phyloP scores from a whole-genome alignment of 1,140 invertebrate genomes.

The Drosophila lowei region DNA sequence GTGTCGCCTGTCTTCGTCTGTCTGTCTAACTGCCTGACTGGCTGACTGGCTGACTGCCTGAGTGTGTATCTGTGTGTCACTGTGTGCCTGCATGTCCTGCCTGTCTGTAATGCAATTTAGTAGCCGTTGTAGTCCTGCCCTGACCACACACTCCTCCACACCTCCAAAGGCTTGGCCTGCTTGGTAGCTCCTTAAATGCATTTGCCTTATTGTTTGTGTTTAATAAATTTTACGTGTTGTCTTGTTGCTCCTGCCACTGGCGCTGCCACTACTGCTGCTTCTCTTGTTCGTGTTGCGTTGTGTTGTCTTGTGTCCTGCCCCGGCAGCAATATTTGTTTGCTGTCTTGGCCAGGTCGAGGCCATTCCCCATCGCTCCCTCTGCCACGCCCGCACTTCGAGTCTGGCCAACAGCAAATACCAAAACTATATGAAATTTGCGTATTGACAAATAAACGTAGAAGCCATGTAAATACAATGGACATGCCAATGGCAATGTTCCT shows the following conservation, averaged over 20 bases:
- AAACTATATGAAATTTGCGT: conserved; percentile 80
- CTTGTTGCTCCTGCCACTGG: conserved; percentile 36
- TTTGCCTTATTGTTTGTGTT: conserved; percentile 81
- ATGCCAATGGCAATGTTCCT: conserved; percentile 72
- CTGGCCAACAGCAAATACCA: conserved; percentile 25
- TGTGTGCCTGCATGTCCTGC: conserved; percentile 26
- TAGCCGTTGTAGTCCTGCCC: conserved; percentile 66
- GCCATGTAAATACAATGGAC: conserved; percentile 78
- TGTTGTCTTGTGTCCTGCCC: conserved; percentile 30
- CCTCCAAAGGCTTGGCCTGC: conserved; percentile 28
- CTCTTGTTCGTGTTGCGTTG: background rate
- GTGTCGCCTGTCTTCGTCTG: conserved; percentile 23
- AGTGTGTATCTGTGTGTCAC: conserved; percentile 18
- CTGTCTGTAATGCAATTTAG: conserved; percentile 78
- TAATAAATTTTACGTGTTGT: conserved; percentile 79
- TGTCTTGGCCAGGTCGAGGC: conserved; percentile 53
- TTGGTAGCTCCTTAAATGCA: conserved; percentile 68
- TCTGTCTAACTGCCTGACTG: conserved; percentile 16
- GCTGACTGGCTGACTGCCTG: background rate
- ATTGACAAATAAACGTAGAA: conserved; percentile 80
- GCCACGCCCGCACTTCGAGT: conserved; percentile 17
- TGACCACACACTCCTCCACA: conserved; percentile 31
- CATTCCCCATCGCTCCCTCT: conserved; percentile 44
- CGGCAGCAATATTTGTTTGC: conserved; percentile 77
- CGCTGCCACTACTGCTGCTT: background rate